Conservation (phyloP, 1,140 invertebrate genomes). For the Leptopilina boulardi region DNA sequence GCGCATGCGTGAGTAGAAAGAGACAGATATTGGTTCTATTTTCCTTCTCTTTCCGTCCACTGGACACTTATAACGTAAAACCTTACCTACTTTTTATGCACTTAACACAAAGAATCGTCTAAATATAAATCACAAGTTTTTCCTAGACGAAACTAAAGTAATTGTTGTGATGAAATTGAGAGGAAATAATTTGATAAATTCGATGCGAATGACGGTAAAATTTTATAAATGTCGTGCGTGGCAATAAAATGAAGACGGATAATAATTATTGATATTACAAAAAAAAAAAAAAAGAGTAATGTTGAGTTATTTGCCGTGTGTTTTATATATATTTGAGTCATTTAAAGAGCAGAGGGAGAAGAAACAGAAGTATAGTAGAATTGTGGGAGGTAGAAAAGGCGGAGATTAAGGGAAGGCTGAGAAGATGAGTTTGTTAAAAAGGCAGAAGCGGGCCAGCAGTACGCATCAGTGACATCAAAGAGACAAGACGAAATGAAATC, state of each 20-base stretch:
- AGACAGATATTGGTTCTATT: too few species aligned
- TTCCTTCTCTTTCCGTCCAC: too few species aligned
- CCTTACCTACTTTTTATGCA: too few species aligned
- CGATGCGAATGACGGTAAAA: background rate
- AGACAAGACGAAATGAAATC: conserved; percentile 76
- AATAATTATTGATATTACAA: background rate
- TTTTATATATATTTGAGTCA: conserved; percentile 54
- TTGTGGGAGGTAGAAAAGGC: conserved; percentile 65
- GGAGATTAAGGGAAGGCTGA: conserved; percentile 75
- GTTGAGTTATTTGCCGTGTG: conserved; percentile 53
- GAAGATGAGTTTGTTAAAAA: conserved; percentile 76
- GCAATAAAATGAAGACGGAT: background rate
- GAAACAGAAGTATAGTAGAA: conserved; percentile 45
- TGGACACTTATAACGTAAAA: too few species aligned
- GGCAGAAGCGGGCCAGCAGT: conserved; percentile 74
- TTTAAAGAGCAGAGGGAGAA: conserved; percentile 53
- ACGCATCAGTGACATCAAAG: conserved; percentile 76
- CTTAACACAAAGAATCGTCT: too few species aligned
- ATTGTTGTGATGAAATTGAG: background rate
- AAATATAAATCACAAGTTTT: too few species aligned
- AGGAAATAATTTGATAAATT: background rate
- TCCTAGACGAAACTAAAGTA: too few species aligned
- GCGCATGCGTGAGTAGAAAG: too few species aligned
- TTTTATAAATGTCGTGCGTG: background rate
- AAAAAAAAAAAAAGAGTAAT: conserved; percentile 38